Conservation (phyloP, 1,140 invertebrate genomes). For the Procambarus virginalis region DNA sequence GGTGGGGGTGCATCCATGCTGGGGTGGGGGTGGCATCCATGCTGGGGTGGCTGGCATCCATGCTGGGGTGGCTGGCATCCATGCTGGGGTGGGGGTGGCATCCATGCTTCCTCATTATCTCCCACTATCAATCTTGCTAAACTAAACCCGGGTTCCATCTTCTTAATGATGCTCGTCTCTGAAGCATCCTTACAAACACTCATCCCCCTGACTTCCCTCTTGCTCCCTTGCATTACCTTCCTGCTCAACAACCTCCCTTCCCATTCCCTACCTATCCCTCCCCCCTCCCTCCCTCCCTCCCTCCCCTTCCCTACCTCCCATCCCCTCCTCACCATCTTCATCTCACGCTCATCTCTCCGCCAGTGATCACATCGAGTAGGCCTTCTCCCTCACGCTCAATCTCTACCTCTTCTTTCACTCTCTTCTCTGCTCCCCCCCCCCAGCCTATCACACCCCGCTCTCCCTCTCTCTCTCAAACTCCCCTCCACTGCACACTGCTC, state of each 20-base stretch:
- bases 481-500: neutral
- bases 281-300: constrained; percentile 43
- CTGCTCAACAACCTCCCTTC: no score
- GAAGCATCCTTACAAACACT: no score
- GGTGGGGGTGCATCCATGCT: no score
- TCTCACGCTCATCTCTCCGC: neutral
- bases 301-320: constrained; percentile 14
- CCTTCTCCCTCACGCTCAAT: neutral
- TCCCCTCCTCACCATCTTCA: constrained; percentile 4
- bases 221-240: no score
- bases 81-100: neutral
- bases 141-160: no score
- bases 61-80: no score
- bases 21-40: no score
- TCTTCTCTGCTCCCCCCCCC: neutral
- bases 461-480: no score
- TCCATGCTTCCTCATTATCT: neutral
- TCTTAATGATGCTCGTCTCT: no score
- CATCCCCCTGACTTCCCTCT: no score
- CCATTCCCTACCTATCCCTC: no score
- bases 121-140: constrained; percentile 19
- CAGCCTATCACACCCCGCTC: neutral
- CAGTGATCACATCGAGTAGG: neutral
- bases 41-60: no score
- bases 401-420: neutral